Percentiles rank a stretch among this genome's conserved stretches.
Evolutionary conservation across 2,113 vertebrate species (phyloP).

Genomic region (Cynoglossus semilaevis): DNA sequence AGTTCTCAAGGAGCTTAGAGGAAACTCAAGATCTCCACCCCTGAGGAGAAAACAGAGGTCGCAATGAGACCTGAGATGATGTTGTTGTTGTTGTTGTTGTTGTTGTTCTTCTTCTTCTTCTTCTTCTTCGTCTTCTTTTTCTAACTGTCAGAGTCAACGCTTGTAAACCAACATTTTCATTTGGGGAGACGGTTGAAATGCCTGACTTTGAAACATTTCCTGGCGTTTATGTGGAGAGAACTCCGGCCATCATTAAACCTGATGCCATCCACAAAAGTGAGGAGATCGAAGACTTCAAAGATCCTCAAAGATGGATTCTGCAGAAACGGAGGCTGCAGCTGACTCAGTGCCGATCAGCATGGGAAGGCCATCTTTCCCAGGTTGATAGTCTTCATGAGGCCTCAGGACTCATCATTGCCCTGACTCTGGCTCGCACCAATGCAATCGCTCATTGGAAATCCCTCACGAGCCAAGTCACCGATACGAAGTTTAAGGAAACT

Average conservation of each 20-base stretch:
- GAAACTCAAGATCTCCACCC: no score
- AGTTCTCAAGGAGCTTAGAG: no score
- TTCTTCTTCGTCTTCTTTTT: no score
- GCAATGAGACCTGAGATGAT: no score
- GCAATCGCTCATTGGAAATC: slow-evolving; percentile 87
- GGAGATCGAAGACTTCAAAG: slow-evolving; percentile 84
- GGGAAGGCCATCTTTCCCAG: slow-evolving; percentile 88
- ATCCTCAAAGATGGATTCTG: slow-evolving; percentile 85
- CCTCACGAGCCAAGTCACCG: slow-evolving; percentile 86
- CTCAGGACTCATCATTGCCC: slow-evolving; percentile 85
- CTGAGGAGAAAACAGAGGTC: no score
- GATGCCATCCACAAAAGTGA: slow-evolving; percentile 81
- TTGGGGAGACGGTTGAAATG: slow-evolving; percentile 31
- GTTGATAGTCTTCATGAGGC: slow-evolving; percentile 93
- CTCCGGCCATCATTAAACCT: slow-evolving; percentile 90
- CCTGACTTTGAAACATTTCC: slow-evolving; percentile 1
- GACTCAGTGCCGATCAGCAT: slow-evolving; percentile 86
- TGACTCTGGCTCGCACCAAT: slow-evolving; percentile 80
- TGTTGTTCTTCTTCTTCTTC: no score
- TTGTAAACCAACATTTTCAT: no score
- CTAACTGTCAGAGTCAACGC: no score
- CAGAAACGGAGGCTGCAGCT: slow-evolving; percentile 87
- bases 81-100: no score
- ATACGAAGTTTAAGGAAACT: slow-evolving; percentile 79
- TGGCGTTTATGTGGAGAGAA: slow-evolving; percentile 85